A percentile compares a stretch with the other conserved stretches of the same genome.
Evolutionary conservation across 2,797 vertebrate genomes (phyloP).

Genomic region (Spondyliosoma cantharus): DNA sequence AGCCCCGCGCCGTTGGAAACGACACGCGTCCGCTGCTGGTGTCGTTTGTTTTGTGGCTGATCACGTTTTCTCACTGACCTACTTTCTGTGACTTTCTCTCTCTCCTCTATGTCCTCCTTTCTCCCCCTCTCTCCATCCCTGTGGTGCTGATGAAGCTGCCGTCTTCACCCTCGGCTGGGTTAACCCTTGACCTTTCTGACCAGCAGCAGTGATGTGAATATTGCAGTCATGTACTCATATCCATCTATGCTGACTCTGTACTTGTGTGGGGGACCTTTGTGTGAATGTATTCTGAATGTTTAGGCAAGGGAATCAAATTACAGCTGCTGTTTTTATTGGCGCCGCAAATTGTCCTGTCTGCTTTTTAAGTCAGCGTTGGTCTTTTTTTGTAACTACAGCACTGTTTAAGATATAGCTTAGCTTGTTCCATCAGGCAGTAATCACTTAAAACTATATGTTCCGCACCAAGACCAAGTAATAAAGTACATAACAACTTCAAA

Average conservation of each 20-base stretch:
- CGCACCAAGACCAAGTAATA: not conserved
- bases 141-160: conserved; percentile 72
- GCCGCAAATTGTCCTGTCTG: not conserved
- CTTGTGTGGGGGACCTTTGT: not conserved
- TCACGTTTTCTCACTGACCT: conserved; percentile 75
- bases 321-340: conserved; percentile 1
- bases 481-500: not conserved
- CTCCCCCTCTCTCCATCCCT: conserved; percentile 42
- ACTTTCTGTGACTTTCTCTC: conserved; percentile 65
- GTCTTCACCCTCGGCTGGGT: conserved; percentile 46
- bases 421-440: not conserved
- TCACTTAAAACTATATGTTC: not conserved
- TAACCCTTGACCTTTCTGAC: conserved; percentile 62
- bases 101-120: conserved; percentile 33
- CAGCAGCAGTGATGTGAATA: conserved; percentile 39
- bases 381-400: not conserved
- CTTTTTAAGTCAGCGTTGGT: not conserved
- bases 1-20: conserved; percentile 8
- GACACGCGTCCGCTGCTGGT: conserved; percentile 42
- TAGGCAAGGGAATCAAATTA: not conserved
- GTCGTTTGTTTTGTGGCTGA: conserved; percentile 58
- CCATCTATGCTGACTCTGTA: not conserved
- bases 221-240: conserved; percentile 17
- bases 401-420: not conserved
- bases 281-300: not conserved